Evolutionary conservation across 2,888 invertebrate species (phyloP), one percentile per base, ranked within the genome.

Genomic region (Sturmia bella): DNA sequence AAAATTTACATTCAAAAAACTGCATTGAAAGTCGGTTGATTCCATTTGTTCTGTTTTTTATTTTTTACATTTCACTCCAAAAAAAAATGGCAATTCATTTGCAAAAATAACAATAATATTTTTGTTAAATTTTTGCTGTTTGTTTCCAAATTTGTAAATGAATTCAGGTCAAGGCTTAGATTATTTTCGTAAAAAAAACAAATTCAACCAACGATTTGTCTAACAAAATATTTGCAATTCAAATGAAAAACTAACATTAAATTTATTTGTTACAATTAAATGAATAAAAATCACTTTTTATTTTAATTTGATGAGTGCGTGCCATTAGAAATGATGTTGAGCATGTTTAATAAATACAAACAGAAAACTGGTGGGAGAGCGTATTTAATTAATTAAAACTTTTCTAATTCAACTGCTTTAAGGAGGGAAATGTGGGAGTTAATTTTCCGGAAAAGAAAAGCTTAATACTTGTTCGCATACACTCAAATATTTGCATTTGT

Each of bases 121-220:
- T 17, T 12, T 19, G 11, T 19, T 7, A 56, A 27, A 27, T 24
- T 43, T 45, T 27, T 4, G 17, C n/a, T 5, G 3, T 48, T 32
- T 45, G 17, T 56, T 4, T 56, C 9, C n/a, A 15, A 73, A 73
- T 54, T 43, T n/a, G 9, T 24, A 6, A 21, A 63, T 12, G 27
- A 45, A 54, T 59, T 52, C 12, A 45, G 76, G 68, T 76, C 68
- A 76, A 69, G 76, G 68, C 54, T 37, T 15, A 52, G 54, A 50
- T 68, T 43, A 76, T 76, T 76, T 43, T n/a, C 52, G 43, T 37
- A 15, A 61, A 41, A 66, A 41, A 32, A 24, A 61, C 27, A 68
- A 43, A 59, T 43, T 21, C 9, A 27, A 1, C 41, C 19, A 68
- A 54, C 32, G 27, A 66, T 59, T 75, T 66, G 27, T 68, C 50